A percentile compares a stretch with the other conserved stretches of the same genome.
Conservation (phyloP, 2,113 vertebrate genomes). For the Antigone vipio region DNA sequence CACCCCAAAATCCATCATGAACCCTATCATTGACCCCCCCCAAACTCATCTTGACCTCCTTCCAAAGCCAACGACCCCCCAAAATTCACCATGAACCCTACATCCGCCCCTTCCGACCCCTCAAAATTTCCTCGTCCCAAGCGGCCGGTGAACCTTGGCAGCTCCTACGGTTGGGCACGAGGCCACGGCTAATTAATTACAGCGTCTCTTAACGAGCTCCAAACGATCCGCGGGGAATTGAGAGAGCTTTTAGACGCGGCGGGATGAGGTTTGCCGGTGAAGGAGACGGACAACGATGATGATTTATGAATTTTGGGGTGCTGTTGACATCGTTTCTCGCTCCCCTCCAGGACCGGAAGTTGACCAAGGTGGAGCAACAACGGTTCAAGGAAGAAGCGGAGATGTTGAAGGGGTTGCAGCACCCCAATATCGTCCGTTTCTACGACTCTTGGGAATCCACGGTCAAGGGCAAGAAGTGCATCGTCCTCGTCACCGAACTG, state of each 20-base stretch:
- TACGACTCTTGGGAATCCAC: slow-evolving; percentile 94
- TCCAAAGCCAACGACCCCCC: not conserved
- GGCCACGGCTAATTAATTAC: no score
- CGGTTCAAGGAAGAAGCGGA: slow-evolving; percentile 94
- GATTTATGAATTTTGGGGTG: not conserved
- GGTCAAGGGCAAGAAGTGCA: slow-evolving; percentile 91
- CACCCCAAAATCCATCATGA: no score
- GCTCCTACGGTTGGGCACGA: no score
- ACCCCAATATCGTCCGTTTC: slow-evolving; percentile 95
- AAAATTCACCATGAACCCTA: not conserved
- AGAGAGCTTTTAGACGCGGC: no score
- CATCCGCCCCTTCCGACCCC: no score
- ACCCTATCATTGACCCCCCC: not conserved
- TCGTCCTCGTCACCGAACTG: slow-evolving; percentile 92
- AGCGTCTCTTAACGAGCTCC: no score
- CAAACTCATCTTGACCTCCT: not conserved
- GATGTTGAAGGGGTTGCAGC: slow-evolving; percentile 93
- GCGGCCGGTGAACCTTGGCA: no score
- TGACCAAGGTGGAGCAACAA: slow-evolving; percentile 91
- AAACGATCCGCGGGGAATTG: no score
- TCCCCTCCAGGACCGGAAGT: slow-evolving; percentile 84
- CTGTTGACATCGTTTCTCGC: no score
- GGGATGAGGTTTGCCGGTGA: not conserved
- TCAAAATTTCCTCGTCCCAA: no score
- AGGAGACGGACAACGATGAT: not conserved